A percentile compares a stretch with the other conserved stretches of the same genome.
Conservation (phyloP, 2,888 invertebrate genomes). For the Nycteola revayana region DNA sequence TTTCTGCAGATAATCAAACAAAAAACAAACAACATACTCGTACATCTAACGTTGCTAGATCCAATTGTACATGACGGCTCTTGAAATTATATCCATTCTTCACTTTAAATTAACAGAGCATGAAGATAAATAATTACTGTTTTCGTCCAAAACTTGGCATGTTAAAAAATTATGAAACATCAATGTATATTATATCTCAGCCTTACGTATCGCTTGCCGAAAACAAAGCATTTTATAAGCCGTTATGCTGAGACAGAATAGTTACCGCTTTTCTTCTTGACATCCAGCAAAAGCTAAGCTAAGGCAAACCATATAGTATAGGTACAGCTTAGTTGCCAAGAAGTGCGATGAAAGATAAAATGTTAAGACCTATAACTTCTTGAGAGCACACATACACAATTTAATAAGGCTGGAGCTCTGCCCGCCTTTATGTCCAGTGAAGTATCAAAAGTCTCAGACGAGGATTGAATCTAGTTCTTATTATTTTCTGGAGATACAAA, state of each 20-base stretch:
- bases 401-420: too few relatives aligned
- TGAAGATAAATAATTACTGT: conserved; percentile 19
- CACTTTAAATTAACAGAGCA: conserved; percentile 5
- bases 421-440: too few relatives aligned
- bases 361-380: too few relatives aligned
- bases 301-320: too few relatives aligned
- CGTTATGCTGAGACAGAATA: conserved; percentile 23
- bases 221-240: conserved; percentile 30
- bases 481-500: too few relatives aligned
- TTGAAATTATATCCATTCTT: not conserved
- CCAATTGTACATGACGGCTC: not conserved
- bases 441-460: too few relatives aligned
- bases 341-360: too few relatives aligned
- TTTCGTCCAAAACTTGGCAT: conserved; percentile 18
- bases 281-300: conserved; percentile 7
- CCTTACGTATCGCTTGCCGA: conserved; percentile 30
- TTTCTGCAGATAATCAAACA: too few relatives aligned
- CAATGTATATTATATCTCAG: conserved; percentile 23
- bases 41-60: not conserved
- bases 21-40: too few relatives aligned
- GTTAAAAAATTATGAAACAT: conserved; percentile 23
- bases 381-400: too few relatives aligned
- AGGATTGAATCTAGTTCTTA: too few relatives aligned
- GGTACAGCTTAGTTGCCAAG: too few relatives aligned
- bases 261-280: conserved; percentile 3